phyloP scores from a whole-genome alignment of 2,113 vertebrate species.

The Ceuthmochares aereus region DNA sequence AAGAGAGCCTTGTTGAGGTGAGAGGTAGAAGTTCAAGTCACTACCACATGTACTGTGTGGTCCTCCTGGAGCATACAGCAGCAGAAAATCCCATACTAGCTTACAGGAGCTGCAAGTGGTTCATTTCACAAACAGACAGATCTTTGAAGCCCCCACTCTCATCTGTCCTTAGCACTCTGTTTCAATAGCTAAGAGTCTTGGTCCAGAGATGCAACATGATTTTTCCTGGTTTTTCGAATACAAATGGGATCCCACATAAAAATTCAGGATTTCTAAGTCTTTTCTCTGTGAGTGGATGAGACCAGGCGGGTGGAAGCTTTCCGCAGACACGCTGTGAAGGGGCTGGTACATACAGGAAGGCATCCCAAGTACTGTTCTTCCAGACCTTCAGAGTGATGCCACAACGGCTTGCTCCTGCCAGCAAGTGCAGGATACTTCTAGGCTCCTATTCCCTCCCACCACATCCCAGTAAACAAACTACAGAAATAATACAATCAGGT shows the following conservation, averaged over 20 bases:
- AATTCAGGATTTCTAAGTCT: background rate
- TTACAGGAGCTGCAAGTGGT: background rate
- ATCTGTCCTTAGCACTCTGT: rapidly evolving
- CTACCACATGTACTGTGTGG: background rate
- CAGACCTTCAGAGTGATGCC: background rate
- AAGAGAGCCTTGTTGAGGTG: background rate
- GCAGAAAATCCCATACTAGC: background rate
- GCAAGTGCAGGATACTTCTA: background rate
- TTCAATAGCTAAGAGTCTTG: background rate
- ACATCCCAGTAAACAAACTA: background rate
- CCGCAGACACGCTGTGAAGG: rapidly evolving
- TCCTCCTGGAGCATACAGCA: rapidly evolving
- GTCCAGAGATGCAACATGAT: background rate
- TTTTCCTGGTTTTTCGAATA: background rate
- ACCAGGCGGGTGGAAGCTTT: background rate
- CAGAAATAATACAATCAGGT: background rate
- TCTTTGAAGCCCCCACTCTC: background rate
- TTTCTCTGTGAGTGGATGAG: background rate
- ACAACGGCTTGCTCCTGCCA: background rate
- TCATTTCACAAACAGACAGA: background rate
- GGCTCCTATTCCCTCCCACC: rapidly evolving
- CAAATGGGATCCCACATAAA: background rate
- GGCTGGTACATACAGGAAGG: background rate
- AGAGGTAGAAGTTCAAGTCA: background rate
- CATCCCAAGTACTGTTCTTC: background rate